These are phyloP conservation scores for Masticophis lateralis DNA, from an alignment of 2,797 vertebrate species.

Conservation along the genomic window DNA sequence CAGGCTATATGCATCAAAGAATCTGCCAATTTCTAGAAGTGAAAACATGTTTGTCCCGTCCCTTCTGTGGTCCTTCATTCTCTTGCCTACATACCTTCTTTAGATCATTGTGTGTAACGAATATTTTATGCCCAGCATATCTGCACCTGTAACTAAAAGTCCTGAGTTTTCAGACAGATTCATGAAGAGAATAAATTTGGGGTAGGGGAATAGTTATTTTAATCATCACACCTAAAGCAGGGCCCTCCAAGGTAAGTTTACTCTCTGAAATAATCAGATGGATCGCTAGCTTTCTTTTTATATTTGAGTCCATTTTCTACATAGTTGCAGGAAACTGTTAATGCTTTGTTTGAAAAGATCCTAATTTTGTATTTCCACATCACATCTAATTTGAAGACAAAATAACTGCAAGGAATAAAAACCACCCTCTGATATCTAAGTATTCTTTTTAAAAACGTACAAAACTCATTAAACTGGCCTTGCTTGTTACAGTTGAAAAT, in stretches of 20 bases:
- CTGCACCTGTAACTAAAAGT: not conserved
- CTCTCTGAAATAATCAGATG: not conserved
- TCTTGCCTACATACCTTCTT: not conserved
- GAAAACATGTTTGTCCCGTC: not conserved
- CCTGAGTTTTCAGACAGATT: not conserved
- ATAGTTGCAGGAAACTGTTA: not conserved
- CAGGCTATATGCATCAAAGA: not conserved
- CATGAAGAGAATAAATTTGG: not conserved
- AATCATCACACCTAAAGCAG: not conserved
- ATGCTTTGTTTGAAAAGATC: not conserved
- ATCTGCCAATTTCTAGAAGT: not conserved
- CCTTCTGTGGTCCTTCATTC: not conserved
- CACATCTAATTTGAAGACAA: not conserved
- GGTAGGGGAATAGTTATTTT: not conserved
- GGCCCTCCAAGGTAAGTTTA: not conserved
- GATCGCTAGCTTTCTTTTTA: not conserved
- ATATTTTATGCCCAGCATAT: not conserved
- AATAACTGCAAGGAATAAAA: not conserved
- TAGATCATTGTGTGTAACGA: not conserved
- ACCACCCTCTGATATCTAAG: not conserved
- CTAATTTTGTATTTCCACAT: not conserved
- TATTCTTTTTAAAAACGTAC: not conserved
- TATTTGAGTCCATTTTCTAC: not conserved
- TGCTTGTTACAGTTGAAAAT: slow-evolving; percentile 14
- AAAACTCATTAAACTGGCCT: slow-evolving; percentile 8